These are phyloP conservation scores for Notolepis coatsorum DNA, from an alignment of 2,797 vertebrate genomes.

Conservation along the genomic window DNA sequence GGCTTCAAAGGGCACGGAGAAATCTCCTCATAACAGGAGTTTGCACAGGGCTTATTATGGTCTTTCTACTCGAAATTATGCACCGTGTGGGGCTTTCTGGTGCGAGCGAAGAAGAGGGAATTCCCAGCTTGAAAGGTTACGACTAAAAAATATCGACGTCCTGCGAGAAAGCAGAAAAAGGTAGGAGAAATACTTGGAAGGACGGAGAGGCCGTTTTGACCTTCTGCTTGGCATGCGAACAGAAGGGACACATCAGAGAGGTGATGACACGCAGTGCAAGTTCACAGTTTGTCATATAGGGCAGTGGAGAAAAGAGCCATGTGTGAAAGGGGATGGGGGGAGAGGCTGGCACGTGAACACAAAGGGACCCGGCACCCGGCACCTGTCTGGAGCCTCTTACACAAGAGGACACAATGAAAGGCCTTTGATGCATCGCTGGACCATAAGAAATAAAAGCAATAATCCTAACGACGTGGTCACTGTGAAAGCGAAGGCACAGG, in stretches of 20 bases:
- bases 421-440: neutral
- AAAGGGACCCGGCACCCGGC: constrained; percentile 50
- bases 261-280: constrained; percentile 49
- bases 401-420: constrained; percentile 26
- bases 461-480: neutral
- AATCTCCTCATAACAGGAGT: constrained; percentile 41
- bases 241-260: constrained; percentile 48
- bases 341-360: constrained; percentile 48
- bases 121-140: constrained; percentile 4
- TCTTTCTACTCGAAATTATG: constrained; percentile 53
- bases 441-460: neutral
- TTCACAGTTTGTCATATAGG: constrained; percentile 61
- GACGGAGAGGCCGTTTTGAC: constrained; percentile 46
- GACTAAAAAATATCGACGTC: constrained; percentile 5
- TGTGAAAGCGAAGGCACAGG: neutral
- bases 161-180: constrained; percentile 31
- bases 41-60: constrained; percentile 45
- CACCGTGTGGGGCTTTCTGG: constrained; percentile 25
- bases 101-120: too few species aligned
- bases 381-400: constrained; percentile 31
- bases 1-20: constrained; percentile 56
- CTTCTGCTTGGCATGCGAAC: constrained; percentile 49
- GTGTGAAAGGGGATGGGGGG: constrained; percentile 38
- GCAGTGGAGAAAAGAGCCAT: constrained; percentile 36
- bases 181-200: constrained; percentile 34